Evolutionary conservation across 1,140 invertebrate genomes (phyloP), one percentile per base, ranked within the genome.

Genomic region (Oncopodura yosiiana): DNA sequence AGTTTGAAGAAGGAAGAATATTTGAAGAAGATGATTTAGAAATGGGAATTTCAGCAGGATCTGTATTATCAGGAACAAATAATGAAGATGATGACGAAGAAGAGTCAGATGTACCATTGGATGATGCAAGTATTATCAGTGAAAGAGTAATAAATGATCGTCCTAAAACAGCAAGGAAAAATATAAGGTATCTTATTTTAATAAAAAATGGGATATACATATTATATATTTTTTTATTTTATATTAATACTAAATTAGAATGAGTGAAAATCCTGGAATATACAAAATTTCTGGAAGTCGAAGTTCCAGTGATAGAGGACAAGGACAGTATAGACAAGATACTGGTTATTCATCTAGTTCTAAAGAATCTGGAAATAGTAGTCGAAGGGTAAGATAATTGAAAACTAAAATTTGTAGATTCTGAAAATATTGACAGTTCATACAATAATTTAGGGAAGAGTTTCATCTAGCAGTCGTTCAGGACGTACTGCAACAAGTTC

Each of bases 271-370:
- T 53, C 61, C 61, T 23, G 61, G 61, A 29, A 46, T 63, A 1
- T 63, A 60, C 52, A 57, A 57, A 49, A 63, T 63, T 38, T 58
- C 54, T 26, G 61, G 61, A 43, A 64, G 62, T 45, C 54, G 58
- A 16, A 60, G 58, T 43, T 64, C 62, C 26, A 61, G 62, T 32
- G 56, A 61, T 4, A 30, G 56, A 29, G 50, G 36, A 27, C 58
- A 51, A 37, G 53, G 30, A 18, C 49, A 51, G 18, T 56, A 56
- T 34, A 23, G 62, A 21, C 62, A 64, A 41, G 62, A 64, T 39
- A 64, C 62, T 0, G 62, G 62, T 9, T 64, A 64, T 37, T 64
- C 62, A 8, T 64, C 62, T 3, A 61, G 58, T 21, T 64, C 62
- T 2, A 64, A 57, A 39, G 62, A 64, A 16, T 64, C 62, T 11